Evolutionary conservation across 2,113 vertebrate genomes (phyloP), one percentile per base, ranked within the genome.

Genomic region (Oreotragus oreotragus): DNA sequence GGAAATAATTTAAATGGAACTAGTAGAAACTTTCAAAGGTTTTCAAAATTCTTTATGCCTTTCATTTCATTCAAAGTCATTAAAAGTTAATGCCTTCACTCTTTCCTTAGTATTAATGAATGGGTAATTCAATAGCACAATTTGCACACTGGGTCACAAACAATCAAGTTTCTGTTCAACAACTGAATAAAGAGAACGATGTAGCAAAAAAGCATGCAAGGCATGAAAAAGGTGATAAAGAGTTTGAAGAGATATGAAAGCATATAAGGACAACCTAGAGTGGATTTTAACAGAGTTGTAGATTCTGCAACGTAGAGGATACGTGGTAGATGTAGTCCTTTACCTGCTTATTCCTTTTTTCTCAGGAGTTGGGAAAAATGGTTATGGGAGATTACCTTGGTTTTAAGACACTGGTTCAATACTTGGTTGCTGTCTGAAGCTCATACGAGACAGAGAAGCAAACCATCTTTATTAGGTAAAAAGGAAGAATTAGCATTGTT

Each of bases 11-110:
- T 95, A 92, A 93, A 53, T 11, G 7, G 13, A 64, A 81, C 13
- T 97, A 86, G 15, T 92, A 83, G 39, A 81, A 66, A 97, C 27
- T 88, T 96, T 33, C 6, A 57, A 60, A 79, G 4, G 14, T 60
- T 95, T 95, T 55, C 43, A 93, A 79, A 88, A 53, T 91, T 91
- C 53, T 92, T 96, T 84, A 92, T 76, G 16, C 4, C 28, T 96
- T 86, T 92, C 70, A 92, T 79, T 64, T 95, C 51, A 84, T 55
- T 57, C 87, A 94, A 88, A 49, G 62, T 85, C 49, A 93, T 60
- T 89, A 91, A 89, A 90, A 84, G 28, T 7, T 88, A 86, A 95
- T 13, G 36, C 36, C 6, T 36, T 92, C 81, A 66, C 45, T 89
- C 43, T 84, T 93, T 15, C 13, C 64, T 92, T 81, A 55, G 55